Base-by-base conservation (phyloP, 2,113 vertebrate species). In the Scytalopus superciliaris region DNA sequence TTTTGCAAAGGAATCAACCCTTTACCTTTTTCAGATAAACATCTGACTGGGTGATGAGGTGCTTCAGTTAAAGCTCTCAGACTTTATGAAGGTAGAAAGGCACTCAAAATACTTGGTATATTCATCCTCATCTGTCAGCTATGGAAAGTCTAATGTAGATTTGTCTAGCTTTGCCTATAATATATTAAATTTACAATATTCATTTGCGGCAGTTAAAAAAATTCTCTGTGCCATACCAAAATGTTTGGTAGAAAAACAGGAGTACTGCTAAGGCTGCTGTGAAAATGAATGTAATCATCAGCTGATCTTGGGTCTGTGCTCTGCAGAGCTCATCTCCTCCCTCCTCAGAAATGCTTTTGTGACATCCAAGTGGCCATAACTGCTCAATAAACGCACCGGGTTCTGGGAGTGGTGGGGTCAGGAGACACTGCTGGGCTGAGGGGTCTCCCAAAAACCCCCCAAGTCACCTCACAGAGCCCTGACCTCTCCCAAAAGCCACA, bases 41-140 rank as follows among this genome's bases (percentile, higher is more conserved):
- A 67, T 52, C 9, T 92, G 90, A 93, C 77, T 69, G 49, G 82
- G 52, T 56, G 89, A 56, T 70, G 97, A 96, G 84, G 91, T 92
- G 90, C 91, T 96, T 96, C 57, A n/a, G 82, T 97, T 98, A 98
- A 98, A 98, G 98, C 97, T 98, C 93, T 96, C 97, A 67, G 95
- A 94, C 86, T 82, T 87, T 70, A 80, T 23, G 87, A 97, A 97
- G 93, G 96, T 96, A 95, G 96, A 95, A 98, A 98, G 98, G 98
- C 98, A 98, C 98, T 98, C 97, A 91, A 60, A 96, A 91, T 93
- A 96, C 45, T 57, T 73, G 74, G 59, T 84, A 74, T 92, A 60
- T 63, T 95, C 88, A 83, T 93, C 93, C 93, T 96, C 84, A 90
- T 89, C 90, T 86, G 82, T 93, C 95, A 96, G 87, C 85, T 96